phyloP scores from a whole-genome alignment of 2,797 vertebrate genomes.

The Bovichtus variegatus region DNA sequence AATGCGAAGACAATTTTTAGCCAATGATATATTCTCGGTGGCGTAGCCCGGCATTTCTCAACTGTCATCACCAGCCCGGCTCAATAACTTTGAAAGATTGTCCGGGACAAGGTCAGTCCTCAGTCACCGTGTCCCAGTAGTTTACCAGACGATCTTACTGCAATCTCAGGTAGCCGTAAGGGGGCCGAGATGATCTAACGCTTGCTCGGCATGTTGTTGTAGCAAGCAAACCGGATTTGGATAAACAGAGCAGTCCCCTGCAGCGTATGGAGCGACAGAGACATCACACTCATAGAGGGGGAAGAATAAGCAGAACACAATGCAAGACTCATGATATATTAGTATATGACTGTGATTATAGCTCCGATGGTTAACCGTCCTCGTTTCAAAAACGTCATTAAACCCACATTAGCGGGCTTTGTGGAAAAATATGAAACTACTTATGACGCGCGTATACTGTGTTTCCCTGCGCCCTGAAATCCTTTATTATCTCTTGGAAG shows the following conservation, averaged over 20 bases:
- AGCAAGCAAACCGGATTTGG: constrained; percentile 26
- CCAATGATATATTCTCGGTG: constrained; percentile 75
- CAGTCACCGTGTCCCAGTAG: constrained; percentile 75
- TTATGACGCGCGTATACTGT: not conserved
- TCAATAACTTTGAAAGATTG: constrained; percentile 87
- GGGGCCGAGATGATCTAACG: constrained; percentile 57
- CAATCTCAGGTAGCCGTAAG: constrained; percentile 53
- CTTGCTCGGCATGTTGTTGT: constrained; percentile 19
- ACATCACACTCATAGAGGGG: not conserved
- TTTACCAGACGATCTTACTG: constrained; percentile 57
- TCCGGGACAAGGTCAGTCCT: constrained; percentile 83
- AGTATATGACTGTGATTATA: constrained; percentile 10
- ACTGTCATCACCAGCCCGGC: constrained; percentile 82
- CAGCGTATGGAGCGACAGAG: not conserved
- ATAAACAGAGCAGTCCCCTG: constrained; percentile 29
- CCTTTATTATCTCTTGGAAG: constrained; percentile 12
- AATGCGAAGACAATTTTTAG: constrained; percentile 81
- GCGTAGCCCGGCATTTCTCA: constrained; percentile 78
- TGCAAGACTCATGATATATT: not conserved
- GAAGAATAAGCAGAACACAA: not conserved
- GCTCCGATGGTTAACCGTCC: constrained; percentile 1
- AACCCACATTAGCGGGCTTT: not conserved
- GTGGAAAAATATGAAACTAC: constrained; percentile 1
- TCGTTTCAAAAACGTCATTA: constrained; percentile 6
- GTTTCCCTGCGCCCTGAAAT: constrained; percentile 1